These are phyloP conservation scores for Euwallacea similis DNA, from an alignment of 1,140 invertebrate species.

Conservation along the genomic window DNA sequence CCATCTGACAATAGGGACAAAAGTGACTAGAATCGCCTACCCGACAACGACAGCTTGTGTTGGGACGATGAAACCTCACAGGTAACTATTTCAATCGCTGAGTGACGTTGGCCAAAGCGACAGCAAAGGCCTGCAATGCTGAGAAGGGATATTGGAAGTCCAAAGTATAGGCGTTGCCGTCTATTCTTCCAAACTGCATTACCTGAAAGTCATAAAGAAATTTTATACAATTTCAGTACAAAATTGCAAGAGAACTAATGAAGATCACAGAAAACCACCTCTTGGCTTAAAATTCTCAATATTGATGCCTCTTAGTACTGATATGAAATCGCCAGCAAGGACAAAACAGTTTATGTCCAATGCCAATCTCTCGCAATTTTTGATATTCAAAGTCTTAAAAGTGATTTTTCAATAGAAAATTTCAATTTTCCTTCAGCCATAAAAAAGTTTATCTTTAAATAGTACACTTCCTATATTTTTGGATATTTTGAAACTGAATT, in stretches of 20 bases:
- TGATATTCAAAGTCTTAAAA: too few relatives aligned
- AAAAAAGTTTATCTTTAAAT: background rate
- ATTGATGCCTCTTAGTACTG: too few relatives aligned
- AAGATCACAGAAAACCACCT: too few relatives aligned
- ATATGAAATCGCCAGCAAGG: too few relatives aligned
- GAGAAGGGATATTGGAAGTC: slow-evolving; percentile 99
- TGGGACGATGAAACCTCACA: slow-evolving; percentile 11
- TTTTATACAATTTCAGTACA: slow-evolving; percentile 8
- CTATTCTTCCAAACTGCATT: slow-evolving; percentile 99
- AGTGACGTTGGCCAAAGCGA: slow-evolving; percentile 97
- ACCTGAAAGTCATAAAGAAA: slow-evolving; percentile 67
- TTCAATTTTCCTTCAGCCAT: background rate
- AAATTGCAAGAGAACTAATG: background rate
- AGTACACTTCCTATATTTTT: too few relatives aligned
- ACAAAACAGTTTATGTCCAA: too few relatives aligned
- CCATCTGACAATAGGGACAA: slow-evolving; percentile 10
- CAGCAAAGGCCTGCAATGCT: slow-evolving; percentile 96
- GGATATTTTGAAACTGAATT: too few relatives aligned
- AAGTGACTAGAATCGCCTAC: slow-evolving; percentile 12
- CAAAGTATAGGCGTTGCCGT: slow-evolving; percentile 96
- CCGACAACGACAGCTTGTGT: background rate
- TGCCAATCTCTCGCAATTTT: too few relatives aligned
- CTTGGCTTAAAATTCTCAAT: too few relatives aligned
- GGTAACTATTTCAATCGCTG: slow-evolving; percentile 88
- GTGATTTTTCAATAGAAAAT: background rate